Evolutionary conservation across 2,113 vertebrate species (phyloP), one percentile per base, ranked within the genome.

Genomic region (Scartelaos histophorus): DNA sequence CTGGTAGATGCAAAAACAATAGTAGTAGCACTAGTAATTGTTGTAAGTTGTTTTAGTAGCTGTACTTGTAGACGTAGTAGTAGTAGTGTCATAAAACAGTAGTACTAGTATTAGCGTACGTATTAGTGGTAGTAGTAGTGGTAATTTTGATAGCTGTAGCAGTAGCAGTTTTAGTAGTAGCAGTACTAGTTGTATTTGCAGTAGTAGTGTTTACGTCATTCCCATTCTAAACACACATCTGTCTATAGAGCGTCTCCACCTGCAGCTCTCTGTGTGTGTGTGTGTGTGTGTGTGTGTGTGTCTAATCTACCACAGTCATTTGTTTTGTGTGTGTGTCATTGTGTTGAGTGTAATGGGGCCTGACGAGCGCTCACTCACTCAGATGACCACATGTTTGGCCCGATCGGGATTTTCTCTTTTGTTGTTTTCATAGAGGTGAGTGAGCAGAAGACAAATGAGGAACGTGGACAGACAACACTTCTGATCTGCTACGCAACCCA

Each of bases 381-480:
- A 34, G 17, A 29, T 73, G 22, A 62, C 4, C 38, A 24, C n/a
- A 34, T 25, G 2, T 54, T 0, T 46, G 25, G 25, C 4, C 25
- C 6, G 22, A 60, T 57, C 13, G 21, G 3, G 21, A 4, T 29
- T 29, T 29, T 29, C 29, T 29, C 29, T 17, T 61, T 15, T 6
- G 24, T 5, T 75, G 66, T 70, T 56, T 60, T 13, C 58, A 16
- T 49, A 13, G 34, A 15, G 5, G 51, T 67, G 22, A 64, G 66
- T 69, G 54, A 24, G 24, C 13, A 68, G 45, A 70, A 21, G 65
- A 57, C 57, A 67, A 64, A 64, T 29, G 29, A 29, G 29, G 29
- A 4, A 29, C 29, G 29, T 29, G 29, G 29, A 29, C 2, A 29
- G n/a, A n/a, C n/a, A n/a, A n/a, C n/a, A n/a, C n/a, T n/a, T n/a